Evolutionary conservation across 2,888 invertebrate genomes (phyloP), one percentile per base, ranked within the genome.

Genomic region (Thymelicus sylvestris): DNA sequence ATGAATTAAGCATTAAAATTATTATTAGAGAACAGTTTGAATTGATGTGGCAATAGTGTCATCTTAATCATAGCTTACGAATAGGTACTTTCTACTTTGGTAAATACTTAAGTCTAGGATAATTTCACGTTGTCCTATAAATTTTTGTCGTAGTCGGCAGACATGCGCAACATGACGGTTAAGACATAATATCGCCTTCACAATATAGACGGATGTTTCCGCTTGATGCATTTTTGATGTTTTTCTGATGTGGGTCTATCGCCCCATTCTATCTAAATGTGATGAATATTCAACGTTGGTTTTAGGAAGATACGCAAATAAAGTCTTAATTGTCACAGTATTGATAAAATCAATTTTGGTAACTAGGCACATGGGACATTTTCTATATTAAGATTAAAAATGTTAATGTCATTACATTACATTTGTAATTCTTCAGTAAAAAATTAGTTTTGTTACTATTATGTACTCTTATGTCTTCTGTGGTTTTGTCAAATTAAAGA

Each of bases 221-320:
- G 93, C 93, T 90, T 93, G 93, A 93, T 93, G 93, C 93, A 93
- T 93, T 93, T 93, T 93, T 93, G 93, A 93, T 93, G 93, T 93
- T 93, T 93, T 93, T 93, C 92, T 93, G 93, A 93, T 93, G 93
- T 92, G 93, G 93, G 93, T 93, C 93, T 92, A 93, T 93, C 93
- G 89, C 86, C 82, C 87, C 83, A 82, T 86, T 84, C 91, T 91
- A 93, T 93, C 93, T 93, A 92, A 93, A 93, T 90, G 92, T 91
- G 90, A 91, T 92, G 92, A 93, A 93, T 92, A 92, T 93, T 92
- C 92, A 90, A 86, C 76, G 89, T 86, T 87, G 82, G 88, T 80
- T 86, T 89, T 82, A 78, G 75, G 80, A 79, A 83, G 93, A 93
- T 87, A 87, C 83, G 88, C 82, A 57, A 60, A 60, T 38, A 44